Conservation (phyloP, 2,888 invertebrate genomes). For the Odontomyia ornata region DNA sequence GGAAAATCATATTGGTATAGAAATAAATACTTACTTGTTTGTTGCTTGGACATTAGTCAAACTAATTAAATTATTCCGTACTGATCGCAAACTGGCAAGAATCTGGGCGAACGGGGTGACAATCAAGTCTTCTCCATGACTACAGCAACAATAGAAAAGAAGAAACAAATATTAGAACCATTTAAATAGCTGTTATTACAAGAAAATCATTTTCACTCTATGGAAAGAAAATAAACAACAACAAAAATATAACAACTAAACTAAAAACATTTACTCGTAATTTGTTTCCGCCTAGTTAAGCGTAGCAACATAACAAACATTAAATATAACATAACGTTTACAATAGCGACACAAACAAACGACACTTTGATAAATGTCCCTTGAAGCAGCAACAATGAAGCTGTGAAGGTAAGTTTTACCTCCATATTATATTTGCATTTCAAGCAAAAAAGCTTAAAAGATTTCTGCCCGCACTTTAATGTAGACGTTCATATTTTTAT, state of each 20-base stretch:
- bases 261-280: not conserved
- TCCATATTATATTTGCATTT: not conserved
- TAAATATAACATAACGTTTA: not conserved
- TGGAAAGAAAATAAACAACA: too few relatives aligned
- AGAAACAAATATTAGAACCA: not conserved
- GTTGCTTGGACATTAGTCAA: constrained; percentile 86
- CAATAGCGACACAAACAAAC: not conserved
- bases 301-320: not conserved
- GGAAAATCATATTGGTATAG: not conserved
- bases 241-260: too few relatives aligned
- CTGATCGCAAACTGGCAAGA: constrained; percentile 97
- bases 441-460: not conserved
- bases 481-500: not conserved
- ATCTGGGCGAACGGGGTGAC: constrained; percentile 99
- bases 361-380: not conserved
- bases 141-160: constrained; percentile 48
- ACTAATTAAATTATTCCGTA: constrained; percentile 96
- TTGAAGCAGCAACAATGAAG: not conserved
- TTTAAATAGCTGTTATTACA: not conserved
- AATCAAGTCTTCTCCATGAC: constrained; percentile 98
- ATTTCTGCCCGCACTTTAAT: not conserved
- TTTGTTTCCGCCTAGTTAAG: not conserved
- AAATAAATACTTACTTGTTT: constrained; percentile 73
- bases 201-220: too few relatives aligned
- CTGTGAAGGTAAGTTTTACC: not conserved